Evolutionary conservation across 2,113 vertebrate genomes (phyloP).

Genomic region (Cynocephalus volans): DNA sequence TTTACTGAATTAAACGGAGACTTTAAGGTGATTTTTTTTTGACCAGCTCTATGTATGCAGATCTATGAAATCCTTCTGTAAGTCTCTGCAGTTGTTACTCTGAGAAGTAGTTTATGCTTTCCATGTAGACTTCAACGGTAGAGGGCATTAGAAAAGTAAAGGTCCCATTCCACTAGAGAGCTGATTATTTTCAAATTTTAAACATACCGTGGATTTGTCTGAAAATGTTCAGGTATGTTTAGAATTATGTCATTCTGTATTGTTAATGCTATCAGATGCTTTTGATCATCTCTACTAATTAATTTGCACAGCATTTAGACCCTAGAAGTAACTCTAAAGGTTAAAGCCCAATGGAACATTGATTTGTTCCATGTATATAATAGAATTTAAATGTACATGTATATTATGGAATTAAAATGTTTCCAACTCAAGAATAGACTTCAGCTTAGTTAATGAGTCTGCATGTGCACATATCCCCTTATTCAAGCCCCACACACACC

Average conservation of each 20-base stretch:
- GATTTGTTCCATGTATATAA: neutral
- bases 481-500: neutral
- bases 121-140: neutral
- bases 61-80: neutral
- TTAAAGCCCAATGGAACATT: neutral
- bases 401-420: neutral
- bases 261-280: neutral
- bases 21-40: neutral
- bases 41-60: neutral
- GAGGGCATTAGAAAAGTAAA: neutral
- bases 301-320: neutral
- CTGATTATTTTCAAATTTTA: neutral
- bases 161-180: neutral
- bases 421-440: neutral
- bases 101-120: neutral
- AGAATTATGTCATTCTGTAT: neutral
- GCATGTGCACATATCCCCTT: too few species aligned
- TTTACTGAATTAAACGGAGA: neutral
- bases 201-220: neutral
- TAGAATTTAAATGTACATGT: neutral
- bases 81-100: neutral
- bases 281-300: neutral
- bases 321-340: neutral
- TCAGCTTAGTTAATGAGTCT: neutral
- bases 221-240: neutral